phyloP scores from a whole-genome alignment of 1,140 invertebrate species.

The Aricia agestis region DNA sequence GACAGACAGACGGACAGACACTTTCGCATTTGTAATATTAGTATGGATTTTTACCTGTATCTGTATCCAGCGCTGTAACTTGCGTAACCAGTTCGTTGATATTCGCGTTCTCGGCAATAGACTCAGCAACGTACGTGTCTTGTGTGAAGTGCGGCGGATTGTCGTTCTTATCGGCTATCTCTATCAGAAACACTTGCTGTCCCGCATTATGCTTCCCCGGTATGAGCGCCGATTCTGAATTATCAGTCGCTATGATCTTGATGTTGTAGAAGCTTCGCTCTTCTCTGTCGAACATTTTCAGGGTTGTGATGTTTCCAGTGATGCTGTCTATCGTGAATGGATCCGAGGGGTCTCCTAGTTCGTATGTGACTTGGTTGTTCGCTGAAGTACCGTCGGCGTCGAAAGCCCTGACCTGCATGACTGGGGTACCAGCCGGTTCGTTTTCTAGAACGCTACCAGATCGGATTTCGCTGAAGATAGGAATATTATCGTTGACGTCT shows the following conservation, averaged over 20 bases:
- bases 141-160: slow-evolving; percentile 89
- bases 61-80: slow-evolving; percentile 87
- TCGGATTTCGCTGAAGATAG: slow-evolving; percentile 86
- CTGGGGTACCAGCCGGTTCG: slow-evolving; percentile 85
- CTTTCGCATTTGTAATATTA: too few relatives aligned
- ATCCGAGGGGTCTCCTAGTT: slow-evolving; percentile 82
- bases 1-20: too few relatives aligned
- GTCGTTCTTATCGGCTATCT: slow-evolving; percentile 94
- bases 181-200: slow-evolving; percentile 87
- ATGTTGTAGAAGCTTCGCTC: slow-evolving; percentile 86
- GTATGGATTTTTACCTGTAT: slow-evolving; percentile 82
- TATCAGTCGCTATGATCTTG: slow-evolving; percentile 90
- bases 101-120: slow-evolving; percentile 88
- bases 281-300: slow-evolving; percentile 88
- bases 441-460: slow-evolving; percentile 90
- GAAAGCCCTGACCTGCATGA: slow-evolving; percentile 90
- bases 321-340: slow-evolving; percentile 86
- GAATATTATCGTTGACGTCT: slow-evolving; percentile 93
- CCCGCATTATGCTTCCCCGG: slow-evolving; percentile 83
- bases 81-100: slow-evolving; percentile 87
- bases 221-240: slow-evolving; percentile 86
- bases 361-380: slow-evolving; percentile 88
- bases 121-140: slow-evolving; percentile 83
- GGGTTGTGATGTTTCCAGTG: slow-evolving; percentile 91
- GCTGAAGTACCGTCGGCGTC: slow-evolving; percentile 90